A percentile compares a stretch with the other conserved stretches of the same genome.
phyloP scores from a whole-genome alignment of 2,797 vertebrate species.

The Xyrichtys novacula region DNA sequence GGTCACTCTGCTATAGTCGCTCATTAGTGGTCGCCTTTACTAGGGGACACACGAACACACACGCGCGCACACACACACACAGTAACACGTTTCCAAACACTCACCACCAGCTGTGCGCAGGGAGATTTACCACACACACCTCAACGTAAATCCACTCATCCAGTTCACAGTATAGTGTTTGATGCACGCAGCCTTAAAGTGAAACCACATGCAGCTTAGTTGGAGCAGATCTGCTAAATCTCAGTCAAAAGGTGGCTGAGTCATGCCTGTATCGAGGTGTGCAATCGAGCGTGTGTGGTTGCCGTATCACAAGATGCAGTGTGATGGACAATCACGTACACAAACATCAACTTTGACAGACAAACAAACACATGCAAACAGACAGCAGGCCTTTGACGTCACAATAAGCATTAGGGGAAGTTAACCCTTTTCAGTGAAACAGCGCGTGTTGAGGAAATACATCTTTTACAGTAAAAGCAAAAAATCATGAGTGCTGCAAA shows the following conservation, averaged over 20 bases:
- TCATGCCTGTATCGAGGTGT: slow-evolving; percentile 46
- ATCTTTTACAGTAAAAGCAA: neutral
- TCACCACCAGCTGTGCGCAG: slow-evolving; percentile 21
- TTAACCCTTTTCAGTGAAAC: slow-evolving; percentile 11
- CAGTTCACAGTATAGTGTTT: slow-evolving; percentile 52
- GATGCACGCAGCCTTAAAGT: slow-evolving; percentile 59
- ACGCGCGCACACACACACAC: slow-evolving; percentile 16
- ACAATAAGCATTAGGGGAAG: slow-evolving; percentile 55
- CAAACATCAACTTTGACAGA: slow-evolving; percentile 28
- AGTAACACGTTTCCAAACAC: slow-evolving; percentile 19
- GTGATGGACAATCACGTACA: slow-evolving; percentile 55
- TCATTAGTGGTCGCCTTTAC: slow-evolving; percentile 84
- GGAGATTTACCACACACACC: slow-evolving; percentile 54
- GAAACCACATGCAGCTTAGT: slow-evolving; percentile 65
- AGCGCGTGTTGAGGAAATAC: neutral
- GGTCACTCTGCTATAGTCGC: slow-evolving; percentile 84
- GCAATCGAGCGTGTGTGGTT: slow-evolving; percentile 53
- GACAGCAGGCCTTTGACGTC: slow-evolving; percentile 14
- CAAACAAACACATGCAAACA: neutral
- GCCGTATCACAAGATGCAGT: slow-evolving; percentile 64
- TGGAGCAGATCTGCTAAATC: slow-evolving; percentile 61
- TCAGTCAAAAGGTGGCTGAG: slow-evolving; percentile 67
- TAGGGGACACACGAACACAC: slow-evolving; percentile 56
- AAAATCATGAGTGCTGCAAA: neutral
- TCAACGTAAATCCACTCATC: slow-evolving; percentile 58